Evolutionary conservation across 2,797 vertebrate genomes (phyloP), one percentile per base, ranked within the genome.

Genomic region (Leuciscus waleckii): DNA sequence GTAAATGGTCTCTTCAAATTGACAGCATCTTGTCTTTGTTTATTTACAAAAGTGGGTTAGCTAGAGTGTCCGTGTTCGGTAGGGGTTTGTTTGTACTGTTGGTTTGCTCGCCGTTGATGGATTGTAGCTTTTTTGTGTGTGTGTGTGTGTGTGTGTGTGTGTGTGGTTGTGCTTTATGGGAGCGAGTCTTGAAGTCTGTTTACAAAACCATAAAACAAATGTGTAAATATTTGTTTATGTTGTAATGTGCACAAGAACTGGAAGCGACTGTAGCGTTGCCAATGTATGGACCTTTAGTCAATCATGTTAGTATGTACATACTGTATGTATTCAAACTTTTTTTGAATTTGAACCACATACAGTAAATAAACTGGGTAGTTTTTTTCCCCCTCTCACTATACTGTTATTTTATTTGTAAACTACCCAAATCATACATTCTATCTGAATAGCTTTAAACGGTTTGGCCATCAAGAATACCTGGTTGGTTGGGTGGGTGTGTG

Each of bases 21-120:
- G 87, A 79, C 79, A 73, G 68, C 35, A 35, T 58, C 75, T 87
- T 81, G 56, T 78, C 68, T 85, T 69, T 69, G 88, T 82, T 85
- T 79, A 87, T 81, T 79, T 85, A 71, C 26, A 54, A 39, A 83
- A 65, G 35, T 82, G 75, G 29, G 63, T 54, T 32, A 51, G 77
- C 43, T 67, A 13, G 39, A 79, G 46, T 56, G 71, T 83, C 77
- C 17, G 41, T 80, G 74, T 41, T 29, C 6, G 32, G 43, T 83
- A 39, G 68, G 82, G 74, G 63, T 79, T 65, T 86, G 71, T 86
- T 85, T 86, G 81, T 87, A 81, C 2, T 32, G 2, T 35, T 87
- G 86, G 58, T 65, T 49, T 74, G 54, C 41, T 78, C 3, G 67
- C 76, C 7, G 14, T 90, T 86, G 90, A 88, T 87, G 81, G 74